Evolutionary conservation across 2,113 vertebrate genomes (phyloP).

Genomic region (Pavo muticus): DNA sequence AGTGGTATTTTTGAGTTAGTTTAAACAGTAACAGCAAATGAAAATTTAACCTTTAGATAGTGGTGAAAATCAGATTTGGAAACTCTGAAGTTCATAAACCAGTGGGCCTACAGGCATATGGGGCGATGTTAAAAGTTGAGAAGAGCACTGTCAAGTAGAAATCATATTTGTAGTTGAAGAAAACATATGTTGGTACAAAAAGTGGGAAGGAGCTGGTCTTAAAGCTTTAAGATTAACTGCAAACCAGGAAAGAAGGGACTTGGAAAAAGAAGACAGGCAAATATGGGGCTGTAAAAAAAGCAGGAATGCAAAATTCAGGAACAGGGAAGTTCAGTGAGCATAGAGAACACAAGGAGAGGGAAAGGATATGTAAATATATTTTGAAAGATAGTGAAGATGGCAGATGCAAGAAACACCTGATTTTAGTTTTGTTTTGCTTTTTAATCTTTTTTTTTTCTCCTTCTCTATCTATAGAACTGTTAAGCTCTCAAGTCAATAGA

Average conservation of each 20-base stretch:
- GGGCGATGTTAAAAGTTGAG: neutral
- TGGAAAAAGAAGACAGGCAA: neutral
- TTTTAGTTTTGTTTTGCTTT: neutral
- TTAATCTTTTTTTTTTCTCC: neutral
- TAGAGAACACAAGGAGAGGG: neutral
- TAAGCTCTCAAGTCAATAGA: neutral
- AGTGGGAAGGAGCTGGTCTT: neutral
- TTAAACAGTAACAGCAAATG: neutral
- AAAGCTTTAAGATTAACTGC: neutral
- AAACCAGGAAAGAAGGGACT: neutral
- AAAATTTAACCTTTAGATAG: neutral
- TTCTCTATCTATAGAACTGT: neutral
- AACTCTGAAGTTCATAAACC: neutral
- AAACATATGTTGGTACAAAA: neutral
- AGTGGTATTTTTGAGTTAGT: neutral
- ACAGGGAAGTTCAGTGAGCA: neutral
- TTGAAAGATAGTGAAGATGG: neutral
- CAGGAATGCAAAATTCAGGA: neutral
- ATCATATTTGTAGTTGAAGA: neutral
- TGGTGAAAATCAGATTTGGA: neutral
- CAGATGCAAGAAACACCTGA: neutral
- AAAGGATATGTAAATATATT: neutral
- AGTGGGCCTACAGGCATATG: neutral
- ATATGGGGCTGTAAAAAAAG: neutral
- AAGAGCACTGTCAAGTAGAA: neutral